Conservation (phyloP, 2,888 invertebrate species). For the Pristionchus fissidentatus region DNA sequence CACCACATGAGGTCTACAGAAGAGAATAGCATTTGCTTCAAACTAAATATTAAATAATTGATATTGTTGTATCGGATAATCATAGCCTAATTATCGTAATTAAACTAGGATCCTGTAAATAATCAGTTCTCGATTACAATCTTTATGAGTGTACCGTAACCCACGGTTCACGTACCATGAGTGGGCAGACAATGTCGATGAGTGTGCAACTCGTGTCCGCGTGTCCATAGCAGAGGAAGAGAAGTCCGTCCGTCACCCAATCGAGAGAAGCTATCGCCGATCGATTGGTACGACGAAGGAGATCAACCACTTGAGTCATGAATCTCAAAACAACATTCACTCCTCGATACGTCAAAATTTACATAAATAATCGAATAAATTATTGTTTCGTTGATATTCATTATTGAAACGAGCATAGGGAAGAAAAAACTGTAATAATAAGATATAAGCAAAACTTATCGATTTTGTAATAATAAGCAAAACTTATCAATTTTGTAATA, state of each 20-base stretch:
- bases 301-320: neutral
- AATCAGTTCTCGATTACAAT: neutral
- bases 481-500: neutral
- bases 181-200: conserved; percentile 12
- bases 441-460: neutral
- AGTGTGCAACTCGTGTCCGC: neutral
- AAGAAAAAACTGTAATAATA: neutral
- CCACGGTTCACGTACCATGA: neutral
- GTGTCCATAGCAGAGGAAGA: neutral
- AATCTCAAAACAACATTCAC: neutral
- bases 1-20: neutral
- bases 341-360: neutral
- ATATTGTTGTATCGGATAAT: neutral
- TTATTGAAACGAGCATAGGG: too few relatives aligned
- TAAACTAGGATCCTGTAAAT: neutral
- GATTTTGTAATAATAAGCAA: too few relatives aligned
- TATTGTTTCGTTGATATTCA: too few relatives aligned
- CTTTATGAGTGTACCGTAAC: neutral
- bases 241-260: neutral
- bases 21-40: neutral
- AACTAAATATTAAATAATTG: neutral
- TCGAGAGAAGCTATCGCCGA: neutral
- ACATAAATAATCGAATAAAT: too few relatives aligned
- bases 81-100: too few relatives aligned
- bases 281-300: conserved; percentile 20